phyloP scores from a whole-genome alignment of 2,888 invertebrate genomes.

The Epicampocera succincta region DNA sequence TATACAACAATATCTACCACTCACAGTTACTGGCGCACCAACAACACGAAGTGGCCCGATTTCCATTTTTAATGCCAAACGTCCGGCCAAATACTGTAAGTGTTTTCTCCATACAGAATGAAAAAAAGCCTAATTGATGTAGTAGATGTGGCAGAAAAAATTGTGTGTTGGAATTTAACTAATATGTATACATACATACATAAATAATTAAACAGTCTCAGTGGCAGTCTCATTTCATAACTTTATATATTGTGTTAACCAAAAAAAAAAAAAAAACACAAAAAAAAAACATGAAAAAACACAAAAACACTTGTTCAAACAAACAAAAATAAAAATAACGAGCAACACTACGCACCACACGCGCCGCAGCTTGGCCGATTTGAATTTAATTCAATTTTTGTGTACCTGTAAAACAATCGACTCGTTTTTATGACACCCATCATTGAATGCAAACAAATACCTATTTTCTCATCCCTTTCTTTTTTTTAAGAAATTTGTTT shows the following conservation, averaged over 20 bases:
- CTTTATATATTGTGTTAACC: too few relatives aligned
- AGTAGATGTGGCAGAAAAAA: neutral
- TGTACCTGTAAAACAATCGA: slow-evolving; percentile 12
- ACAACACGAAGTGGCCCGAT: slow-evolving; percentile 81
- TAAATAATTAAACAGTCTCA: too few relatives aligned
- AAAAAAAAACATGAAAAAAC: too few relatives aligned
- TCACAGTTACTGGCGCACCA: slow-evolving; percentile 49
- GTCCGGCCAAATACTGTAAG: slow-evolving; percentile 89
- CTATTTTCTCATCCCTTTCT: neutral
- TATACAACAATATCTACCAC: slow-evolving; percentile 58
- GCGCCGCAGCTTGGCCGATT: neutral
- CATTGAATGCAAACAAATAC: neutral
- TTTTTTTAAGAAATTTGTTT: neutral
- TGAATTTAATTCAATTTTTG: slow-evolving; percentile 20
- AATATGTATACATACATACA: too few relatives aligned
- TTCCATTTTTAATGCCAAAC: slow-evolving; percentile 91
- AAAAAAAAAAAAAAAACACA: too few relatives aligned
- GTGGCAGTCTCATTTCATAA: too few relatives aligned
- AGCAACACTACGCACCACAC: neutral
- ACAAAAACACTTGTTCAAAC: neutral
- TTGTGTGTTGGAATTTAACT: neutral
- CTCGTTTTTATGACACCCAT: neutral
- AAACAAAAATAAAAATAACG: too few relatives aligned
- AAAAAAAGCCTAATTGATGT: neutral
- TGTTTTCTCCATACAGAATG: neutral